Conservation (phyloP, 2,113 vertebrate genomes). For the Silurus asotus region DNA sequence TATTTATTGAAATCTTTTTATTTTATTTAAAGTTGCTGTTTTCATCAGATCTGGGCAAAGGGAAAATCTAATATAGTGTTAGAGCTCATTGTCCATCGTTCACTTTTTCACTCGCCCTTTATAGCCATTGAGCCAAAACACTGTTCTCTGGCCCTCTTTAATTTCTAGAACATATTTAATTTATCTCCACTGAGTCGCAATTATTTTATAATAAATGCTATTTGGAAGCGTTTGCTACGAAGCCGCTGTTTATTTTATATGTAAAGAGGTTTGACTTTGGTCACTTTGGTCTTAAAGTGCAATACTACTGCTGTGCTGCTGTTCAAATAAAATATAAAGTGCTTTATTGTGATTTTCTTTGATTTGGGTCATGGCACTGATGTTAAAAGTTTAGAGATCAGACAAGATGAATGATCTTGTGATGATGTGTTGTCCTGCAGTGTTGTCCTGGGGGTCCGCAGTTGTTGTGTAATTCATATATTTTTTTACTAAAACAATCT, state of each 20-base stretch:
- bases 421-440: not conserved
- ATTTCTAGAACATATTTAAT: not conserved
- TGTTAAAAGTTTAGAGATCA: not conserved
- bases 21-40: not conserved
- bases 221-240: not conserved
- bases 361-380: not conserved
- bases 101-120: not conserved
- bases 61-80: not conserved
- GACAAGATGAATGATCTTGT: not conserved
- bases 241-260: not conserved
- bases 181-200: not conserved
- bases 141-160: not conserved
- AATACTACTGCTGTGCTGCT: not conserved
- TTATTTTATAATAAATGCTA: not conserved
- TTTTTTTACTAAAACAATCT: no score
- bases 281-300: not conserved
- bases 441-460: no score
- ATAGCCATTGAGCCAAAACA: not conserved
- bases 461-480: no score
- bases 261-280: not conserved
- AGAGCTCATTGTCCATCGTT: not conserved
- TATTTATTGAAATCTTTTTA: not conserved
- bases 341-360: not conserved
- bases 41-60: not conserved
- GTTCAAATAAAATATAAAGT: not conserved